These are phyloP conservation scores for Drosophila murphyi DNA, from an alignment of 1,140 invertebrate species.

Conservation along the genomic window DNA sequence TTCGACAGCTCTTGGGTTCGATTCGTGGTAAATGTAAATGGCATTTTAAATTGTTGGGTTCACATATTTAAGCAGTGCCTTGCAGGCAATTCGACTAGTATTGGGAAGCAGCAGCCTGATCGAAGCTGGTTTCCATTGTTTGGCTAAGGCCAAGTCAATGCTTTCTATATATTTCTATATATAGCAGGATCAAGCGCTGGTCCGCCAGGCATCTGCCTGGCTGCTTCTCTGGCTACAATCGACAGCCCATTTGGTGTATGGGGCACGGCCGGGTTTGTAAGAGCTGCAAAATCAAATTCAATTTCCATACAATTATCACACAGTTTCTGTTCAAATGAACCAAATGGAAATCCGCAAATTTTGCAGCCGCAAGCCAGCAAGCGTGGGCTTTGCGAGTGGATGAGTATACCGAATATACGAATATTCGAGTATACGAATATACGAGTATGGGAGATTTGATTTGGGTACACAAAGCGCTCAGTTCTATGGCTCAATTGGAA, in stretches of 20 bases:
- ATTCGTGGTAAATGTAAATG: constrained; percentile 9
- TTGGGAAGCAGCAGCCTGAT: constrained; percentile 10
- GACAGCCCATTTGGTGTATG: neutral
- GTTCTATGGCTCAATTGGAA: constrained; percentile 4
- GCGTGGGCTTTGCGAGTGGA: neutral
- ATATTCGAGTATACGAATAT: too few species aligned
- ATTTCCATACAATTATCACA: constrained; percentile 72
- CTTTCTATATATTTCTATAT: neutral
- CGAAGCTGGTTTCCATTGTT: constrained; percentile 14
- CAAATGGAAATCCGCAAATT: constrained; percentile 48
- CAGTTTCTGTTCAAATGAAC: constrained; percentile 54
- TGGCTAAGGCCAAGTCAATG: constrained; percentile 9
- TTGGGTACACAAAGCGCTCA: constrained; percentile 37
- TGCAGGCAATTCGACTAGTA: neutral
- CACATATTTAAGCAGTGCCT: neutral
- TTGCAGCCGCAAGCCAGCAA: constrained; percentile 15
- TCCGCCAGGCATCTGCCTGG: neutral
- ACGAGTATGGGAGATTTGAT: constrained; percentile 29
- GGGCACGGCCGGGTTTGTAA: neutral
- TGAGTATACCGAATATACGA: neutral
- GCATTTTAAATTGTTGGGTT: neutral
- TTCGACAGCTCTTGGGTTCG: constrained; percentile 1
- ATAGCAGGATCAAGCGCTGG: neutral
- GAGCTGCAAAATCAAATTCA: constrained; percentile 57
- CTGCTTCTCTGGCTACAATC: neutral